Conservation (phyloP, 2,113 vertebrate genomes). For the Jaculus jaculus region DNA sequence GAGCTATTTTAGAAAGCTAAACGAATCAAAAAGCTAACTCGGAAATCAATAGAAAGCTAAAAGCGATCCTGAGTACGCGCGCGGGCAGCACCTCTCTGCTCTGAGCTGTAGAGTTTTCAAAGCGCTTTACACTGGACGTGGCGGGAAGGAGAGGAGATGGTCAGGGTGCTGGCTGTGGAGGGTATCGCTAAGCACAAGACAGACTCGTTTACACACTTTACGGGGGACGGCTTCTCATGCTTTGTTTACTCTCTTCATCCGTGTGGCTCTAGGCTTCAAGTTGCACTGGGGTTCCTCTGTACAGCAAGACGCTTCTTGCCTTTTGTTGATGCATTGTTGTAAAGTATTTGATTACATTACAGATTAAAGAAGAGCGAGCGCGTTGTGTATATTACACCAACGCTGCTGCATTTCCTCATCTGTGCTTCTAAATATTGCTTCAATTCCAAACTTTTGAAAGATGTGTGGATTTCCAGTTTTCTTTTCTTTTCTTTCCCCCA, state of each 20-base stretch:
- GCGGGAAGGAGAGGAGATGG: constrained; percentile 75
- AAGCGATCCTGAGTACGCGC: constrained; percentile 68
- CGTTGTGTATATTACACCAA: constrained; percentile 98
- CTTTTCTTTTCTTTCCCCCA: constrained; percentile 87
- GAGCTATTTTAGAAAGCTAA: constrained; percentile 83
- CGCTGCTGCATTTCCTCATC: constrained; percentile 91
- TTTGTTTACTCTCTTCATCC: constrained; percentile 89
- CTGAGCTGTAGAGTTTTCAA: constrained; percentile 79
- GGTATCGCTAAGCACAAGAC: constrained; percentile 88
- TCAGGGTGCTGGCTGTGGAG: constrained; percentile 76
- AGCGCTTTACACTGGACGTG: constrained; percentile 80
- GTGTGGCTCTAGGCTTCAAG: constrained; percentile 92
- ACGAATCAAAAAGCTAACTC: constrained; percentile 76
- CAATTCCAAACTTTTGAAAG: constrained; percentile 87
- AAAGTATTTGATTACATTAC: constrained; percentile 99
- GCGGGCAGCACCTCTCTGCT: constrained; percentile 75
- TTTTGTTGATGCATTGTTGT: constrained; percentile 99
- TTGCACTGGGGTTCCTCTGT: constrained; percentile 91
- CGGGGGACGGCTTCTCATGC: constrained; percentile 92
- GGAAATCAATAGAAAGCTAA: constrained; percentile 83
- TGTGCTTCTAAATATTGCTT: constrained; percentile 92
- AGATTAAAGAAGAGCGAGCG: constrained; percentile 88
- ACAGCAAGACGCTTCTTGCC: constrained; percentile 92
- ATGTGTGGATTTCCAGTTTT: constrained; percentile 89
- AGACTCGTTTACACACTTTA: constrained; percentile 85